Base-by-base conservation (phyloP, 2,113 vertebrate genomes). In the Corythaeola cristata region DNA sequence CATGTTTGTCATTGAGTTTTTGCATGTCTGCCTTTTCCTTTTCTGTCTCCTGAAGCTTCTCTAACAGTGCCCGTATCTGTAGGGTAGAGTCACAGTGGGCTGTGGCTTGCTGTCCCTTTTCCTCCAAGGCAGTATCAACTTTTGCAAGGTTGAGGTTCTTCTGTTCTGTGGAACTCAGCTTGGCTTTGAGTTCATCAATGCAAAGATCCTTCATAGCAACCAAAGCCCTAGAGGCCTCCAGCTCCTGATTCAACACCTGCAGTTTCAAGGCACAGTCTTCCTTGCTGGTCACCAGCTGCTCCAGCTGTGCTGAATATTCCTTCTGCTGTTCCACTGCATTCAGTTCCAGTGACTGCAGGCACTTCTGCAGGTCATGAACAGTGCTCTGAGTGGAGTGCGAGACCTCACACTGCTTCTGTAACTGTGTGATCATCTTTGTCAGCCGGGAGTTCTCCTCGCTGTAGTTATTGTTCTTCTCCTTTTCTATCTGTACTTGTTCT, bases 371-470 rank as follows among this genome's bases (percentile, higher is more conserved):
- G 71, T 98, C 98, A 75, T 90, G 96, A 49, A 98, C 92, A 33
- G 98, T 85, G 73, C 62, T 97, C 88, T 98, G 98, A 53, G 97
- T 90, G 52, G 81, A 98, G 27, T 98, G 98, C 1, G 97, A 96
- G 95, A 98, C 47, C 49, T 98, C 98, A 85, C 98, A 95, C 73
- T 99, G 99, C 81, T 96, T 98, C 92, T 98, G 97, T 59, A 99
- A 97, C 69, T 98, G 96, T n/a, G 96, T 94, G 39, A 99, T 94
- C 59, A 98, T 89, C 62, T 75, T 76, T 45, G 89, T 96, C 37
- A 99, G 97, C 55, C 94, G 97, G 2, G 45, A 52, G 18, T 98
- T 98, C 93, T 99, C 99, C 77, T 98, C 95, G 0, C 85, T 89
- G 8, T 98, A 68, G 79, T 88, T 89, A 69, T 4, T 94, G 52